Base-by-base conservation (phyloP, 1,140 invertebrate genomes). In the Orussus abietinus region DNA sequence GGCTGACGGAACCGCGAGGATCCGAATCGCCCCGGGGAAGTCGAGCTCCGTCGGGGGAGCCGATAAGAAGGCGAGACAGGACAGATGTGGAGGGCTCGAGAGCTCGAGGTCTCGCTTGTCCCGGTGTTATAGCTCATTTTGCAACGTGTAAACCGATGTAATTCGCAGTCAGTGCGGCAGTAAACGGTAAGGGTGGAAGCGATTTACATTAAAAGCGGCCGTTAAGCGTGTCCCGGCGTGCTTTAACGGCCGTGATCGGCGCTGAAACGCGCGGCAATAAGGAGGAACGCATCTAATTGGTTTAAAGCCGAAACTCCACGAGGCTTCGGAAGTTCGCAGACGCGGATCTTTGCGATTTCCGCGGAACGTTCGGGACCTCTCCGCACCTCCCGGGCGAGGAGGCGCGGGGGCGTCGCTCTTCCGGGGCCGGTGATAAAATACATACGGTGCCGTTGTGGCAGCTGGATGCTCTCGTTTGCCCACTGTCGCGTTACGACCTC, bases 201-300 rank as follows among this genome's bases (percentile, higher is more conserved):
- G 31, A 32, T 32, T 32, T 14, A 32, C 31, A 32, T 32, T 1
- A 1, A 32, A 32, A 25, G 22, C 22, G 22, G 22, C 22, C 22
- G 22, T 25, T 25, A 25, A 25, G 22, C n/a, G 22, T 25, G 22
- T 25, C 22, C 15, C 9, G 21, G 30, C 15, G 14, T 21, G 12
- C 31, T 11, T 39, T 17, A 18, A 48, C 39, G 31, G 11, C 30
- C 29, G 12, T 13, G 42, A 49, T 46, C 17, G 33, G n/a, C n/a
- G 36, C 34, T 45, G 44, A 45, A 51, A 45, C 36, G 37, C 22
- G 38, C 33, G 37, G 42, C 32, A 47, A 49, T 53, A 47, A 53
- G 34, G 30, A 25, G 21, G 25, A 42, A 30, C 22, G 32, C 45
- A 22, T 42, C 42, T 52, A 52, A 52, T 52, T 52, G 50, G 34